Evolutionary conservation across 2,888 invertebrate species (phyloP), one percentile per base, ranked within the genome.

Genomic region (Parnassius smintheus): DNA sequence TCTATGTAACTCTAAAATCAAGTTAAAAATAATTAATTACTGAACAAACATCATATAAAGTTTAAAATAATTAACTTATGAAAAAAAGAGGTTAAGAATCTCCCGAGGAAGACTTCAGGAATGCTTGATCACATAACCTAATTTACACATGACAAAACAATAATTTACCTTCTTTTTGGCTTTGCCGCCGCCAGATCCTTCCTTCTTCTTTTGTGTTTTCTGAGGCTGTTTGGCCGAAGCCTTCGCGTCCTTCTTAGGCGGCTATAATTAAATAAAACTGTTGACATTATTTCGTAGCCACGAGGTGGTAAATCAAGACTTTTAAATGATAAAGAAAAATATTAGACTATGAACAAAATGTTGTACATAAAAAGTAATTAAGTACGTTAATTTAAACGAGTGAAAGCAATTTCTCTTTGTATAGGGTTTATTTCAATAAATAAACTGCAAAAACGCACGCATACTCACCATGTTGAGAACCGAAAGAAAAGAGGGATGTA

Each of bases 141-240:
- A 86, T 77, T 77, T 78, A 69, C 56, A 22, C n/a, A 48, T 18
- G 9, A 48, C n/a, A 56, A 18, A 55, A 53, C 57, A 64, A 59
- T 49, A 76, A 72, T 81, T 82, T 88, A 95, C 96, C 97, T 98
- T 98, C 97, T 98, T 98, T 86, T 98, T 98, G 80, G 98, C 98
- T 93, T 98, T 98, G 74, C 98, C 98, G 76, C 98, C 98, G 72
- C 96, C 96, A 80, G 97, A 97, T 84, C 98, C 98, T 86, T 98
- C 98, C 92, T 98, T 98, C 94, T 98, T 98, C 92, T 98, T 98
- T 77, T 97, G 97, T 71, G 97, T 97, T 86, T 97, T 98, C 81
- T 97, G 97, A 68, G 98, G 97, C 92, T 97, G 97, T 88, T 98
- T 98, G 67, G 97, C 95, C 88, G 96, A 95, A 78, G 96, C 94